phyloP scores from a whole-genome alignment of 37 sponge, comb jelly and placozoan species.

The Agelas oroides region DNA sequence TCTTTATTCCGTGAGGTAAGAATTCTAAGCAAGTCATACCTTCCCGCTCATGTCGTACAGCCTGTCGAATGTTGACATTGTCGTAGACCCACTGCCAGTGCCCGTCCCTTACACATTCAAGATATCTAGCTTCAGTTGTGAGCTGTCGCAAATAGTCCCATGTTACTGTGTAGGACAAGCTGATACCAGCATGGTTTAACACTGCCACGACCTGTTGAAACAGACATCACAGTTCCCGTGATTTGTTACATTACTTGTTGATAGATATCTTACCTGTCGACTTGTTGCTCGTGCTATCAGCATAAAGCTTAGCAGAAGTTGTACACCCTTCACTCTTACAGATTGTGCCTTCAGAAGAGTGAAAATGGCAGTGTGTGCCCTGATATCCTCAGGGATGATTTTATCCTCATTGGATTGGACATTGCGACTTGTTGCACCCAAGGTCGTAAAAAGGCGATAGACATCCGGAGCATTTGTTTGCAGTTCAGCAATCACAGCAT shows the following conservation, averaged over 20 bases:
- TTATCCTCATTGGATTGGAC: background rate
- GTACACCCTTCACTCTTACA: conserved; percentile 7
- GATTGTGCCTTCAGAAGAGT: conserved; percentile 13
- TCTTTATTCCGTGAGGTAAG: too few relatives aligned
- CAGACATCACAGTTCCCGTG: too few relatives aligned
- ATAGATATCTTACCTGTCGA: background rate
- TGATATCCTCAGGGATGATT: background rate
- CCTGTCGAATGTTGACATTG: conserved; percentile 14
- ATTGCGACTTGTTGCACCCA: background rate
- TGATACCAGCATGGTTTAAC: conserved; percentile 23
- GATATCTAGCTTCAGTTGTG: background rate
- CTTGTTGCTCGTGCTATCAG: conserved; percentile 40
- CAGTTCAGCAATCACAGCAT: background rate
- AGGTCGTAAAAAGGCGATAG: background rate
- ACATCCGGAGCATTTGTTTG: conserved; percentile 13
- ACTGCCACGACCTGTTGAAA: too few relatives aligned
- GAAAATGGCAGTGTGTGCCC: background rate
- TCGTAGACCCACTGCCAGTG: conserved; percentile 37
- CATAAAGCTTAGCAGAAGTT: conserved; percentile 27
- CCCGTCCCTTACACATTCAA: background rate
- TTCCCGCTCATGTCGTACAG: conserved; percentile 7
- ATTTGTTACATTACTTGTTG: too few relatives aligned
- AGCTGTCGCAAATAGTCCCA: conserved; percentile 11
- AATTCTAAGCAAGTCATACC: too few relatives aligned
- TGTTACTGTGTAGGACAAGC: background rate